Percentiles rank a stretch among this genome's conserved stretches.
Conservation (phyloP, 2,888 invertebrate genomes). For the Protodeltote pygarga region DNA sequence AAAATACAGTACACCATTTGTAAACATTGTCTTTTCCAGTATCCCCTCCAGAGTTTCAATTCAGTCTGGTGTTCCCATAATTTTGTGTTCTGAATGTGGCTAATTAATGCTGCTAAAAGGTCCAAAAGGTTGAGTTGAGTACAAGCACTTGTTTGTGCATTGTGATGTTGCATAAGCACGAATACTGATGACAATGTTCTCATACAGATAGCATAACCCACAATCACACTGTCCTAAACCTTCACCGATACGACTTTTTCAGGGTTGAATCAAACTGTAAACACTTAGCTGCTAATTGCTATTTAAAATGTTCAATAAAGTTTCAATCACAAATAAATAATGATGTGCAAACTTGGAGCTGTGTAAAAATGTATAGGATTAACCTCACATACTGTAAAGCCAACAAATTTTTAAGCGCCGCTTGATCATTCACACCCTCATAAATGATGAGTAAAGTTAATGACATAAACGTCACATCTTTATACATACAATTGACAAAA, state of each 20-base stretch:
- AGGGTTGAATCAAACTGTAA: constrained; percentile 9
- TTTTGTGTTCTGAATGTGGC: constrained; percentile 39
- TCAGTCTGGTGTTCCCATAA: constrained; percentile 46
- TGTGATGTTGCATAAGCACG: constrained; percentile 42
- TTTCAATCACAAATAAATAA: no score
- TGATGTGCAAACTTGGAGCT: no score
- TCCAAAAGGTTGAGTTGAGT: constrained; percentile 31
- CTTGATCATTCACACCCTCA: no score
- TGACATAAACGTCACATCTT: no score
- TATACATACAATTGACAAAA: no score
- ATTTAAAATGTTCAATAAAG: background rate
- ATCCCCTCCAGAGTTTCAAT: constrained; percentile 22
- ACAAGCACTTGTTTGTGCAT: constrained; percentile 46
- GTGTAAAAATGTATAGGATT: no score
- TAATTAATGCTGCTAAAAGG: constrained; percentile 23
- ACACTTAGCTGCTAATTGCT: constrained; percentile 1
- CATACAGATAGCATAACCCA: constrained; percentile 35
- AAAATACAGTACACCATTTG: constrained; percentile 33
- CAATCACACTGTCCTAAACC: constrained; percentile 36
- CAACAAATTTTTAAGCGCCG: no score
- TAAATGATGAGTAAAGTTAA: no score
- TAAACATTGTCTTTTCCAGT: constrained; percentile 45
- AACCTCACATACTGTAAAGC: no score
- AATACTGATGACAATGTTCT: constrained; percentile 53
- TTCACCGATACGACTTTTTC: constrained; percentile 24